Percentiles rank a stretch among this genome's conserved stretches.
These are phyloP conservation scores for Pheosia gnoma DNA, from an alignment of 2,888 invertebrate genomes.

Conservation along the genomic window DNA sequence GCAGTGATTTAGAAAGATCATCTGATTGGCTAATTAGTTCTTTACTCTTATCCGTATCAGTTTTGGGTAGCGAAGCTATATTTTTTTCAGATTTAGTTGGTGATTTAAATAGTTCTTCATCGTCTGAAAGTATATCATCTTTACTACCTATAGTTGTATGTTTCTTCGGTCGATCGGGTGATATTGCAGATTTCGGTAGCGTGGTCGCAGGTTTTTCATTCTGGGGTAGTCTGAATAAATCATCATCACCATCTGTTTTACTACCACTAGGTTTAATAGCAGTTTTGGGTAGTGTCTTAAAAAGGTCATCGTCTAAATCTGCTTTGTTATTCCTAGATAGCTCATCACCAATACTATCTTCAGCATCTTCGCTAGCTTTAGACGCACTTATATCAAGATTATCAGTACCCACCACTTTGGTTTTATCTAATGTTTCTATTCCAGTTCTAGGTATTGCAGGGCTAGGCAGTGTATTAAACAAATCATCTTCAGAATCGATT, in stretches of 20 bases:
- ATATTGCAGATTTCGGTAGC: neutral
- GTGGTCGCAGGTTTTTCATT: neutral
- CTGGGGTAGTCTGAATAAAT: neutral
- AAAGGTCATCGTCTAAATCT: conserved; percentile 24
- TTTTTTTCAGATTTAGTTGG: conserved; percentile 4
- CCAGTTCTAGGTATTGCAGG: conserved; percentile 19
- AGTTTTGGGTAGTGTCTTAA: conserved; percentile 19
- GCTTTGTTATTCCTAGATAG: neutral
- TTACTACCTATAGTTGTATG: neutral
- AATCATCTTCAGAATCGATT: conserved; percentile 39
- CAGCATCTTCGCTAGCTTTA: neutral
- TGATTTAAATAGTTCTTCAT: conserved; percentile 31
- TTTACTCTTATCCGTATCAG: neutral
- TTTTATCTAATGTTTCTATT: neutral
- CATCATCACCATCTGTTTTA: conserved; percentile 3
- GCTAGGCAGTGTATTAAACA: conserved; percentile 35
- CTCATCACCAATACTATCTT: neutral
- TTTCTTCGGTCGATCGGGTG: neutral
- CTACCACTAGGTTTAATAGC: neutral
- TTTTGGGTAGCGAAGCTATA: conserved; percentile 8
- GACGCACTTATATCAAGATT: neutral
- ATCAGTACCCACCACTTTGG: neutral
- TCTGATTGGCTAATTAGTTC: conserved; percentile 6
- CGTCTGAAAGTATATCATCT: neutral
- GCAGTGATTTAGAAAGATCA: neutral